Conservation (phyloP, 2,888 invertebrate genomes). For the Pheosia gnoma region DNA sequence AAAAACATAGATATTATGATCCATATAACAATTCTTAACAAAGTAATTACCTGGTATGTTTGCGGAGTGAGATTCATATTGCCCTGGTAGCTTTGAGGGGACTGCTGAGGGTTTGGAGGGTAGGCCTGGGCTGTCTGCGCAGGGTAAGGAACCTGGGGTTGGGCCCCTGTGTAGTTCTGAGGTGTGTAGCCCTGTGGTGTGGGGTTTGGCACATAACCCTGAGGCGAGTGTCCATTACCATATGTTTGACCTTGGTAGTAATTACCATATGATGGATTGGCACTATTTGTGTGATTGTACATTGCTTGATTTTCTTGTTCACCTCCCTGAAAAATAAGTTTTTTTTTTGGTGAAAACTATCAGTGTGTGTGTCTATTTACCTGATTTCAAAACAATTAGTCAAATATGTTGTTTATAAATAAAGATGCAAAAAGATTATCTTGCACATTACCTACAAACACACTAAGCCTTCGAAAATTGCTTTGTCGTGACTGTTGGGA, state of each 20-base stretch:
- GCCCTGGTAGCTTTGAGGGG: slow-evolving; percentile 73
- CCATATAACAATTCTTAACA: background rate
- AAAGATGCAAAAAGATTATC: background rate
- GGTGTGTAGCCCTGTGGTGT: slow-evolving; percentile 75
- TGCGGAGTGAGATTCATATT: slow-evolving; percentile 78
- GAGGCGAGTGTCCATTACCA: slow-evolving; percentile 78
- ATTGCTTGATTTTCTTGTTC: slow-evolving; percentile 76
- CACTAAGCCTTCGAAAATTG: slow-evolving; percentile 15
- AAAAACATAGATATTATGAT: too few species aligned
- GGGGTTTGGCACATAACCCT: slow-evolving; percentile 68
- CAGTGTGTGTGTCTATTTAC: too few species aligned
- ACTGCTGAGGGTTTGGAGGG: slow-evolving; percentile 72
- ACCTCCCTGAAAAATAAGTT: slow-evolving; percentile 62
- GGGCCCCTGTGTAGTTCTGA: slow-evolving; percentile 66
- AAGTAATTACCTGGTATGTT: slow-evolving; percentile 75
- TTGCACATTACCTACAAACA: slow-evolving; percentile 23
- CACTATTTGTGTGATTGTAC: slow-evolving; percentile 74
- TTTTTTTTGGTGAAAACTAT: background rate
- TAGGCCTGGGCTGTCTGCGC: slow-evolving; percentile 69
- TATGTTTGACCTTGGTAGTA: slow-evolving; percentile 78
- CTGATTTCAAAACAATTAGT: too few species aligned
- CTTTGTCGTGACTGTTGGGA: too few species aligned
- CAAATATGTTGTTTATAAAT: background rate
- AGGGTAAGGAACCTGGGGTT: slow-evolving; percentile 62
- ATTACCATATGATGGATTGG: slow-evolving; percentile 73